Base-by-base conservation (phyloP, 1,140 invertebrate species). In the Thaumatotibia leucotreta region DNA sequence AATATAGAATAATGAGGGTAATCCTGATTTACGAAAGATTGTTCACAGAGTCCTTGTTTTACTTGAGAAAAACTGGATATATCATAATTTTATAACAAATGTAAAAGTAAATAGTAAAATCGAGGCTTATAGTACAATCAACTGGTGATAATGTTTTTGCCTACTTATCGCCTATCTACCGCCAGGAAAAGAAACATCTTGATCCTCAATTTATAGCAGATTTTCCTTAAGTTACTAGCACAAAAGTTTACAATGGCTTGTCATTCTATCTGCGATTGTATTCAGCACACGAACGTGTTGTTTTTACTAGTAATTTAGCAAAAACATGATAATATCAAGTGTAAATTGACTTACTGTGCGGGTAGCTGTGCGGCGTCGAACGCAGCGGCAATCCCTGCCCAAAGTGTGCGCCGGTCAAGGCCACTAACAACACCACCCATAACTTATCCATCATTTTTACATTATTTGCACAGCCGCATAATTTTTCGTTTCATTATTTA, bases 401-500 rank as follows among this genome's bases (percentile, higher is more conserved):
- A 50, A 79, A 77, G 65, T 81, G 81, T 63, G 81, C 67, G 78
- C 86, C 80, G 61, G 80, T 75, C 69, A 83, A 77, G 79, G 85
- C 82, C 79, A 86, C 82, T 68, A 89, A 78, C 70, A 89, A 84
- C 80, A 89, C 76, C 75, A 86, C 82, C 86, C 86, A 89, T 83
- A 89, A 79, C 77, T 82, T 76, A 82, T 79, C 79, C 85, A 90
- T 90, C 68, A 86, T 90, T 84, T 73, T 80, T 72, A 81, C 84
- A 88, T 84, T 88, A 90, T 90, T 89, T 84, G 76, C 83, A 87
- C 83, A 86, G 76, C 80, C 83, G 82, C 74, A 82, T 84, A 79
- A 90, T 79, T 88, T 87, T 90, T 74, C 80, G 80, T 87, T 87
- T 90, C 85, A 90, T 89, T 89, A 88, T 89, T 87, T 86, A 84